These are phyloP conservation scores for Carpatolechia fugitivella DNA, from an alignment of 2,888 invertebrate species.

Conservation along the genomic window DNA sequence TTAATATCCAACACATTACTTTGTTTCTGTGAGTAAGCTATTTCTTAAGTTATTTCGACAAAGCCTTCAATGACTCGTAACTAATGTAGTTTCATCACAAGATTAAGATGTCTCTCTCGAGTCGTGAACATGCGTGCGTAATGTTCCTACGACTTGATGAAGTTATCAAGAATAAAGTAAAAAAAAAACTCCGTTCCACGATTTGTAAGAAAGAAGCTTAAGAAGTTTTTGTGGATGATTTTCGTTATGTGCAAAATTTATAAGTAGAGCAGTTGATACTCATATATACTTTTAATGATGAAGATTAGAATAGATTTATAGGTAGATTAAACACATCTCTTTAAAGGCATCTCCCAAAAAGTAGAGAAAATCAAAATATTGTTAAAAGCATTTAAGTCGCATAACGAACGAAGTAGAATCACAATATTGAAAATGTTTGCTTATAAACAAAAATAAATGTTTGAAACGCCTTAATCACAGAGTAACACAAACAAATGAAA, in stretches of 20 bases:
- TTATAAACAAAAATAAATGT: too few relatives aligned
- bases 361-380: too few relatives aligned
- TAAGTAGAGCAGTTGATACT: too few relatives aligned
- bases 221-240: too few relatives aligned
- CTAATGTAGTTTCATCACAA: conserved; percentile 12
- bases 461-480: conserved; percentile 13
- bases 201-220: background rate
- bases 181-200: background rate
- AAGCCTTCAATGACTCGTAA: background rate
- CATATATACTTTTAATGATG: too few relatives aligned
- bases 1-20: background rate
- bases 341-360: too few relatives aligned
- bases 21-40: background rate
- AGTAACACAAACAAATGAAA: conserved; percentile 13
- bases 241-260: too few relatives aligned
- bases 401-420: too few relatives aligned
- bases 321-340: too few relatives aligned
- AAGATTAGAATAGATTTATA: too few relatives aligned
- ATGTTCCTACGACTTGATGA: background rate
- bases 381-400: too few relatives aligned
- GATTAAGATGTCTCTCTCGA: background rate
- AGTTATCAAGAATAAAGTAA: background rate
- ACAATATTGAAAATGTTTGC: too few relatives aligned
- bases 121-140: background rate
- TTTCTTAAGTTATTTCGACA: background rate